Evolutionary conservation across 1,140 invertebrate genomes (phyloP).

Genomic region (Orchestia grillus): DNA sequence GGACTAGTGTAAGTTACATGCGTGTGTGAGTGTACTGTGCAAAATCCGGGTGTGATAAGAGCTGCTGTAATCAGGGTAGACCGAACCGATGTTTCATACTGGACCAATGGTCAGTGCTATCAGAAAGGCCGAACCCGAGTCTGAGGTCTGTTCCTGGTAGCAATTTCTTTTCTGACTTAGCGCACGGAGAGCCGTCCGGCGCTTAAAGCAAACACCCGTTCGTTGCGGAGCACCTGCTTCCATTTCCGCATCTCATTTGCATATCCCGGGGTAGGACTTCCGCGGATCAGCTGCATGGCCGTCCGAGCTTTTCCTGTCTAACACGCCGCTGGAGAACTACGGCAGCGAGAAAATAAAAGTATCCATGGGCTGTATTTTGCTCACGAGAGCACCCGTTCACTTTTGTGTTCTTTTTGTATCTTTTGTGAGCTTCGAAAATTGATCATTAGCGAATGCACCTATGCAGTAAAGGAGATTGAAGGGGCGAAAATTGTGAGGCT

Average conservation of each 20-base stretch:
- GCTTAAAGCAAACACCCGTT: neutral
- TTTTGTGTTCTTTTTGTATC: neutral
- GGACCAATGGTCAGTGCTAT: neutral
- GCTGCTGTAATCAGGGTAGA: neutral
- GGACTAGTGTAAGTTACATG: neutral
- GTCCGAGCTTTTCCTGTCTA: neutral
- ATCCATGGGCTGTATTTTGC: neutral
- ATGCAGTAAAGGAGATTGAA: neutral
- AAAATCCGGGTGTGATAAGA: neutral
- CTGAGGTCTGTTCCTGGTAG: neutral
- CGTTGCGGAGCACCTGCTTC: neutral
- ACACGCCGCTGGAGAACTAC: neutral
- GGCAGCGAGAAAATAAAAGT: neutral
- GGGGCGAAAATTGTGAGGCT: neutral
- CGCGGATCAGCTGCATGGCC: neutral
- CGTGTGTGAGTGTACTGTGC: neutral
- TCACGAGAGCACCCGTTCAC: neutral
- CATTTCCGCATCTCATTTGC: constrained; percentile 7
- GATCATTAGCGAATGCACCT: neutral
- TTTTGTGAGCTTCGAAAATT: neutral
- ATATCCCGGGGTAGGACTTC: neutral
- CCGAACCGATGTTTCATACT: neutral
- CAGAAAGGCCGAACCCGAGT: neutral
- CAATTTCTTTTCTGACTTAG: neutral
- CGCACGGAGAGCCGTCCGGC: neutral